Evolutionary conservation across 2,797 vertebrate species (phyloP).

Genomic region (Danionella dracula): DNA sequence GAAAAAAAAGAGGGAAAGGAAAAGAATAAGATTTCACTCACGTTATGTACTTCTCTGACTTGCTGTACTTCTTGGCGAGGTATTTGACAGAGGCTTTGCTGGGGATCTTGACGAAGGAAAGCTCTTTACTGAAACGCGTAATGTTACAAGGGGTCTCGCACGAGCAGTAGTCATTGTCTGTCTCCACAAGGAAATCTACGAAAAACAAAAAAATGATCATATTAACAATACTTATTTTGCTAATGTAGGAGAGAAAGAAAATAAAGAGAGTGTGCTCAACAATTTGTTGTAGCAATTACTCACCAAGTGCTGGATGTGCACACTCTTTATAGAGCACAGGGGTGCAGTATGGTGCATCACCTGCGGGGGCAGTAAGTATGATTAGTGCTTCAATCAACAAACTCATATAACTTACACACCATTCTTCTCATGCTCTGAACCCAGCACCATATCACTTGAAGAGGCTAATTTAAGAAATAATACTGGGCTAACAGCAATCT

Average conservation of each 20-base stretch:
- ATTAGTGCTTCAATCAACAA: too few relatives aligned
- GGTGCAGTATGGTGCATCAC: constrained; percentile 93
- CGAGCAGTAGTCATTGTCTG: constrained; percentile 91
- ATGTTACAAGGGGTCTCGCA: constrained; percentile 97
- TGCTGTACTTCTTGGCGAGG: constrained; percentile 98
- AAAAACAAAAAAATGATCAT: constrained; percentile 23
- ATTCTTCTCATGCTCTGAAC: too few relatives aligned
- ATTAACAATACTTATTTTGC: background rate
- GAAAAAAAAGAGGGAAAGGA: too few relatives aligned
- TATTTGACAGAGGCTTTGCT: constrained; percentile 98
- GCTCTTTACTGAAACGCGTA: constrained; percentile 93
- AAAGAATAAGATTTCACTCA: constrained; percentile 51
- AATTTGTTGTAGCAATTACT: too few relatives aligned
- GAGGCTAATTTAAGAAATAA: too few relatives aligned
- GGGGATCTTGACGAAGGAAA: constrained; percentile 98
- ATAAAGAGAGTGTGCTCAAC: background rate
- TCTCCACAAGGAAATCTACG: constrained; percentile 93
- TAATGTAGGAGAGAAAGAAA: background rate
- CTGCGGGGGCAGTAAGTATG: constrained; percentile 58
- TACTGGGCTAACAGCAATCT: too few relatives aligned
- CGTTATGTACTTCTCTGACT: constrained; percentile 96
- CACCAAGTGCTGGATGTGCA: constrained; percentile 94
- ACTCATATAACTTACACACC: too few relatives aligned
- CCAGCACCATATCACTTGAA: too few relatives aligned
- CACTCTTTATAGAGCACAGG: constrained; percentile 97